phyloP scores from a whole-genome alignment of 2,888 invertebrate species.

The Nomada hirtipes region DNA sequence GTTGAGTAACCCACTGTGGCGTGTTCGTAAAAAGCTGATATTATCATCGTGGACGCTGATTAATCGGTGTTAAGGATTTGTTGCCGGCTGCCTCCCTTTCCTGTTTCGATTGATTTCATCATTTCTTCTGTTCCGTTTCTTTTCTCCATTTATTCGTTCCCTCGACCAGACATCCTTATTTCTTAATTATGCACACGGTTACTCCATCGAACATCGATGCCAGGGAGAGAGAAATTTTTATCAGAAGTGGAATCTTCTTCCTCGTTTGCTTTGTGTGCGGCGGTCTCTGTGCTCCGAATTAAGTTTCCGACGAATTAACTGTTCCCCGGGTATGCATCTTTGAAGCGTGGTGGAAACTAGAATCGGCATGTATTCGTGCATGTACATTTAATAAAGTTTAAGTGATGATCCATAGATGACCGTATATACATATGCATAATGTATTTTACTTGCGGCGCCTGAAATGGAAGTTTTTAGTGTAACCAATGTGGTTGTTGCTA shows the following conservation, averaged over 20 bases:
- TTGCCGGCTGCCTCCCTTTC: background rate
- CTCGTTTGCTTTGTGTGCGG: too few relatives aligned
- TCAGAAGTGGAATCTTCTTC: too few relatives aligned
- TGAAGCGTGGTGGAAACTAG: too few relatives aligned
- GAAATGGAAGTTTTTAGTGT: too few relatives aligned
- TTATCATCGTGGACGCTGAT: constrained; percentile 23
- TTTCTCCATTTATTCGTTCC: background rate
- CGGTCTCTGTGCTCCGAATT: background rate
- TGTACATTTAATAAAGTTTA: too few relatives aligned
- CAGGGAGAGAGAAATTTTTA: background rate
- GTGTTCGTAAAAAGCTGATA: constrained; percentile 10
- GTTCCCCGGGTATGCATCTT: too few relatives aligned
- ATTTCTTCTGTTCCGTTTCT: background rate
- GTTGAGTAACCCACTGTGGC: background rate
- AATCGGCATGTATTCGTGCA: too few relatives aligned
- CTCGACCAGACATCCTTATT: background rate
- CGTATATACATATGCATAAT: too few relatives aligned
- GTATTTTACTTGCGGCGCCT: too few relatives aligned
- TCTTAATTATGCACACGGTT: background rate
- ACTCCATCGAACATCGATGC: background rate
- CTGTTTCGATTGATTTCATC: background rate
- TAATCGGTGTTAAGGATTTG: constrained; percentile 24
- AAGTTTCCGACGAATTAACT: background rate
- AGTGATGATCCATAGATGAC: too few relatives aligned
- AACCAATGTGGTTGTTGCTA: too few relatives aligned